These are phyloP conservation scores for Oscheius sp. DNA, from an alignment of 2,888 invertebrate genomes.

Conservation along the genomic window DNA sequence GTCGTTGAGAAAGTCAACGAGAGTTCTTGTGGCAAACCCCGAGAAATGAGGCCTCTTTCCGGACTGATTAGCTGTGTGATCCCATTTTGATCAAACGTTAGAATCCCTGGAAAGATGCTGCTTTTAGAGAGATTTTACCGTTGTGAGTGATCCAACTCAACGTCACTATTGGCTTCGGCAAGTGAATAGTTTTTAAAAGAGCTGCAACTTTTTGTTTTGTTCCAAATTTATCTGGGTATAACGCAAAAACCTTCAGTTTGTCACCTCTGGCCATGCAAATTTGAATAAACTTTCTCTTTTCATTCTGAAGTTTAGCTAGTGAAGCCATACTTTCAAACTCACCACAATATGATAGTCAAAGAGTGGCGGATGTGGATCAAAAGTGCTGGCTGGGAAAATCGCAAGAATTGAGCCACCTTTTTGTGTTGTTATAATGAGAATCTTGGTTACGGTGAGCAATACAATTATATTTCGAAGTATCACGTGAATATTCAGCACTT, in stretches of 20 bases:
- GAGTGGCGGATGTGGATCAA: slow-evolving; percentile 83
- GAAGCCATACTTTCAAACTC: neutral
- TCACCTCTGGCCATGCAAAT: slow-evolving; percentile 14
- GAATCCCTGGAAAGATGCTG: too few species aligned
- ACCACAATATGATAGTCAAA: slow-evolving; percentile 82
- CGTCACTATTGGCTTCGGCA: slow-evolving; percentile 1
- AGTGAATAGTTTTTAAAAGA: neutral
- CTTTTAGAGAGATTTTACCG: too few species aligned
- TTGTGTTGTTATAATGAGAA: slow-evolving; percentile 43
- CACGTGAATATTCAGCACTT: slow-evolving; percentile 72
- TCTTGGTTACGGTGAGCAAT: slow-evolving; percentile 58
- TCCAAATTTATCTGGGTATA: slow-evolving; percentile 12
- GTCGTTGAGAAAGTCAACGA: slow-evolving; percentile 72
- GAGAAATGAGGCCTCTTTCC: slow-evolving; percentile 58
- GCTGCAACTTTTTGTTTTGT: slow-evolving; percentile 7
- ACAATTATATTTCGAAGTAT: slow-evolving; percentile 53
- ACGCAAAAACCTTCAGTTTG: neutral
- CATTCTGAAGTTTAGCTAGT: neutral
- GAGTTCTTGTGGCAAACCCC: slow-evolving; percentile 64
- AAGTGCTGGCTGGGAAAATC: slow-evolving; percentile 42
- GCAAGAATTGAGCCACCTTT: slow-evolving; percentile 48
- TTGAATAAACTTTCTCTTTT: neutral
- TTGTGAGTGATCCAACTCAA: neutral
- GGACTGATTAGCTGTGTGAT: slow-evolving; percentile 28
- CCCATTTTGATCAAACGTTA: slow-evolving; percentile 20